A percentile compares a stretch with the other conserved stretches of the same genome.
These are phyloP conservation scores for Pissodes strobi DNA, from an alignment of 1,140 invertebrate genomes.

Conservation along the genomic window DNA sequence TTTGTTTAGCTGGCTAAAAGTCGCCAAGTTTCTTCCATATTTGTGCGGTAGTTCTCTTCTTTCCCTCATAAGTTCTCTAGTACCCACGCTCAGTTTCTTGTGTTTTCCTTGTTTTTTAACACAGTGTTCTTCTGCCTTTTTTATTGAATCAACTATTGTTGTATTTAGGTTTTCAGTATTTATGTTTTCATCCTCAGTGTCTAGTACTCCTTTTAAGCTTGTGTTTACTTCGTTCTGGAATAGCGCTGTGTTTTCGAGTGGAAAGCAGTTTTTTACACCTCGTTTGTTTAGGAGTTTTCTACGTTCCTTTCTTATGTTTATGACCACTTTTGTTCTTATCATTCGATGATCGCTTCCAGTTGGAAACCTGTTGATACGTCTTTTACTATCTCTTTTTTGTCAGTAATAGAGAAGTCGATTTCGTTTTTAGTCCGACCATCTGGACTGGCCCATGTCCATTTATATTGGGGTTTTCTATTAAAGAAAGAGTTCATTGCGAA, in stretches of 20 bases:
- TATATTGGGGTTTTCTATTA: conserved; percentile 14
- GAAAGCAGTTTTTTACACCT: background rate
- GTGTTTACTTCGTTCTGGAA: background rate
- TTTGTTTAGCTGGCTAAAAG: background rate
- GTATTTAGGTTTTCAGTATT: background rate
- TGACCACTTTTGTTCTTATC: background rate
- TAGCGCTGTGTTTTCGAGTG: background rate
- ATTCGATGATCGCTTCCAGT: background rate
- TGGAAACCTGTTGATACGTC: conserved; percentile 10
- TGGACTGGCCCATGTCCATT: conserved; percentile 11
- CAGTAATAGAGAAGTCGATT: conserved; percentile 24
- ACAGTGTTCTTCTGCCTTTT: background rate
- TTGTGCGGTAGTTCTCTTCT: too few relatives aligned
- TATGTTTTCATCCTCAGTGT: background rate
- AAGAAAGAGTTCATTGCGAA: conserved; percentile 26
- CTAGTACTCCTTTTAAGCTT: background rate
- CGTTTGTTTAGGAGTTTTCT: background rate
- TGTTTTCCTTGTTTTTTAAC: background rate
- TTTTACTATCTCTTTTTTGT: conserved; percentile 14
- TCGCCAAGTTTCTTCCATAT: background rate
- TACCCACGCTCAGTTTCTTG: too few relatives aligned
- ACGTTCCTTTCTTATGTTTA: background rate
- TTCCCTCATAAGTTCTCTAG: background rate
- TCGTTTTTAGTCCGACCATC: conserved; percentile 22
- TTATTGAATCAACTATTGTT: background rate